These are phyloP conservation scores for Drosophila mimica DNA, from an alignment of 2,888 invertebrate genomes.

Conservation along the genomic window DNA sequence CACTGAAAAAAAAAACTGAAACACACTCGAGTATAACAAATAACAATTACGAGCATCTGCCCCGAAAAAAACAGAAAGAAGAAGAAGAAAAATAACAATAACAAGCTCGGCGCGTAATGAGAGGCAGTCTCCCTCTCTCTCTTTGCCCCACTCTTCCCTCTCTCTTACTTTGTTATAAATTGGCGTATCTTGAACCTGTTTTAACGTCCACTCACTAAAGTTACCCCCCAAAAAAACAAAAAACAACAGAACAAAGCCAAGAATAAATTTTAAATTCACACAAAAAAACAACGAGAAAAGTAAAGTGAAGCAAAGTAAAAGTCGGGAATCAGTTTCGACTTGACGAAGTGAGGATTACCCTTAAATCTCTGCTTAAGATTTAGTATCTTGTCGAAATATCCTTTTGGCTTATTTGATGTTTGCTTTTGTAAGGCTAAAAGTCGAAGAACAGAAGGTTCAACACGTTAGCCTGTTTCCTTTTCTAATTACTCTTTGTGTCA, in stretches of 20 bases:
- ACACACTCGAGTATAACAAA: slow-evolving; percentile 35
- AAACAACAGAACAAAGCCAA: neutral
- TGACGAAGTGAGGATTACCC: slow-evolving; percentile 32
- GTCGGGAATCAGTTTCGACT: neutral
- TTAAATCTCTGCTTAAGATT: neutral
- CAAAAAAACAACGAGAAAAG: slow-evolving; percentile 3
- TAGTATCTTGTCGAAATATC: neutral
- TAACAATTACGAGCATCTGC: slow-evolving; percentile 52
- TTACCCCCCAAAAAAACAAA: slow-evolving; percentile 5
- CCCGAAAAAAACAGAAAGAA: neutral
- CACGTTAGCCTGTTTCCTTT: neutral
- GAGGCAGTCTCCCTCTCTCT: neutral
- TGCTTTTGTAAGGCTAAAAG: neutral
- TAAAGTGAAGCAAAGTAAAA: neutral
- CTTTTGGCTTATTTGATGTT: neutral
- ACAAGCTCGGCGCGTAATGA: slow-evolving; percentile 29
- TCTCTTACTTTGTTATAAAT: slow-evolving; percentile 6
- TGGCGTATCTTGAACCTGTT: slow-evolving; percentile 49
- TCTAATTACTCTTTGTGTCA: neutral
- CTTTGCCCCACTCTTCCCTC: neutral
- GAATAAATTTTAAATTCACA: neutral
- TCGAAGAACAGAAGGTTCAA: neutral
- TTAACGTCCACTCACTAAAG: slow-evolving; percentile 21
- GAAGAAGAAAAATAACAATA: neutral
- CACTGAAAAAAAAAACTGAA: slow-evolving; percentile 8